A percentile compares a stretch with the other conserved stretches of the same genome.
phyloP scores from a whole-genome alignment of 2,113 vertebrate species.

The Dendropsophus ebraccatus region DNA sequence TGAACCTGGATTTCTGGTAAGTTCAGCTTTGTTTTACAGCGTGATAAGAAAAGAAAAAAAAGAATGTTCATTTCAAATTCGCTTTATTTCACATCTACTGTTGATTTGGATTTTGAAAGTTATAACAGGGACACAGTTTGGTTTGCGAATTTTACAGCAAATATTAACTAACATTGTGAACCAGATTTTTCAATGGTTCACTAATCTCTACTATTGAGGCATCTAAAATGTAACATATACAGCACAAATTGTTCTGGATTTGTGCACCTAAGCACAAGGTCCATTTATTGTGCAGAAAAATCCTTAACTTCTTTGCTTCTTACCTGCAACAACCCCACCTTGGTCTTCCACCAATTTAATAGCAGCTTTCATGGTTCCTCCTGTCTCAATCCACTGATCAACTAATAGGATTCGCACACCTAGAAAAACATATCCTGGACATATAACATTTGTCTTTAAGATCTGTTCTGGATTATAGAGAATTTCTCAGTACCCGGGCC shows the following conservation, averaged over 20 bases:
- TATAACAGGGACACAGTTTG: no score
- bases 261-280: not conserved
- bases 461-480: not conserved
- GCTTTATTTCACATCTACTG: no score
- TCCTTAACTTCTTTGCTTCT: constrained; percentile 10
- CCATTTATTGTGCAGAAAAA: not conserved
- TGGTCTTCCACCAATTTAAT: constrained; percentile 80
- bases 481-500: no score
- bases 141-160: no score
- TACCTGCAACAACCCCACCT: constrained; percentile 80
- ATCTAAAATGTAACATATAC: not conserved
- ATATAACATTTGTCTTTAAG: not conserved
- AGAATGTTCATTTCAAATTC: no score
- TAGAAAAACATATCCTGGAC: constrained; percentile 57
- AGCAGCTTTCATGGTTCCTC: constrained; percentile 86
- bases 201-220: not conserved
- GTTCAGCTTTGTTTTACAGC: no score
- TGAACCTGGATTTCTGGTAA: no score
- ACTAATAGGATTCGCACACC: constrained; percentile 81
- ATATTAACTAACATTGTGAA: no score
- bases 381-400: constrained; percentile 90
- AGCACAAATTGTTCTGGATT: not conserved
- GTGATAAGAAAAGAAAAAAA: no score
- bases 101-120: no score
- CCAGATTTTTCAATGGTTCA: no score